These are phyloP conservation scores for Ommatoiulus sabulosus DNA, from an alignment of 2,888 invertebrate genomes.

Conservation along the genomic window DNA sequence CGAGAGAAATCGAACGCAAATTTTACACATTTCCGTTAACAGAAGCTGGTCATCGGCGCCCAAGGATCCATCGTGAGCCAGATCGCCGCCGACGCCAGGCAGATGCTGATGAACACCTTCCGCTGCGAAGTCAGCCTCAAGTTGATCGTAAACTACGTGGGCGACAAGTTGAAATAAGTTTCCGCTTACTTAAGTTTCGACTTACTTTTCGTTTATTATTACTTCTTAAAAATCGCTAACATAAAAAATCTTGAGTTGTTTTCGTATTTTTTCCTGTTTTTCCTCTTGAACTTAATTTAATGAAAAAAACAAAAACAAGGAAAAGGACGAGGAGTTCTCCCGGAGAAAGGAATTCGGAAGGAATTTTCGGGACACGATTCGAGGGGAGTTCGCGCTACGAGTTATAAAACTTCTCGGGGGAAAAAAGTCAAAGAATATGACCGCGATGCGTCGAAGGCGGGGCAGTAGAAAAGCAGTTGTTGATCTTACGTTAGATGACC, in stretches of 20 bases:
- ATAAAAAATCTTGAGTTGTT: background rate
- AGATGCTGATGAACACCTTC: slow-evolving; percentile 76
- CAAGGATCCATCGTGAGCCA: slow-evolving; percentile 78
- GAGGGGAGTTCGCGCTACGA: background rate
- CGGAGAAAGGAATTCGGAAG: no score
- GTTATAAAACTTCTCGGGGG: no score
- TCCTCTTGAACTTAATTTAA: slow-evolving; percentile 15
- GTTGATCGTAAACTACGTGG: slow-evolving; percentile 64
- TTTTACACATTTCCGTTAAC: slow-evolving; percentile 66
- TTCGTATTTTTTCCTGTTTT: no score
- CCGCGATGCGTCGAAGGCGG: no score
- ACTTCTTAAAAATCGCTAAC: slow-evolving; percentile 47
- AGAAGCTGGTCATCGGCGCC: slow-evolving; percentile 77
- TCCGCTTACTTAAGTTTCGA: background rate
- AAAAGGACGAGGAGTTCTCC: no score
- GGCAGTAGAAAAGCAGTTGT: no score
- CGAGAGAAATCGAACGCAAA: background rate
- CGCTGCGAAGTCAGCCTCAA: slow-evolving; percentile 73
- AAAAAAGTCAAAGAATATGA: no score
- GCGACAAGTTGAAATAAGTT: background rate
- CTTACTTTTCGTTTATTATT: slow-evolving; percentile 18
- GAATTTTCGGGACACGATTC: background rate
- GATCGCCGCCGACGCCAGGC: slow-evolving; percentile 76
- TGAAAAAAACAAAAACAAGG: background rate
- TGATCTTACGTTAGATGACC: no score